Percentiles rank a stretch among this genome's conserved stretches.
Conservation (phyloP, 2,888 invertebrate species). For the Eurytoma californica region DNA sequence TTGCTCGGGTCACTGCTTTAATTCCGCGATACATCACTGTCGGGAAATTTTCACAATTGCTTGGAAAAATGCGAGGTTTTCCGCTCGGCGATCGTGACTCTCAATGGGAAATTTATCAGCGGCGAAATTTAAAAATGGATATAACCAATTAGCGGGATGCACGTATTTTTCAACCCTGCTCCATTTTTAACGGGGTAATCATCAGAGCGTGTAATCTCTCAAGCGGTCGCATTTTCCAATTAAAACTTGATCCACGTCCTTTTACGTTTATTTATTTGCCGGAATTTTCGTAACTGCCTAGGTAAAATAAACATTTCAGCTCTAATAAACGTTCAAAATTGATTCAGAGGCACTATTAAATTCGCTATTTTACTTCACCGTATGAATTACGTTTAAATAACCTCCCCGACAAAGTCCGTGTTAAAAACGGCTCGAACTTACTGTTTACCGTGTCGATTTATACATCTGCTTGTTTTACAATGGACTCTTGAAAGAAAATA, state of each 20-base stretch:
- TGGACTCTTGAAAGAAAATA: too few relatives aligned
- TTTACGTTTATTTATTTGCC: too few relatives aligned
- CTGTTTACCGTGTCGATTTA: too few relatives aligned
- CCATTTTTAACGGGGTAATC: not conserved
- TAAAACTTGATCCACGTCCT: not conserved
- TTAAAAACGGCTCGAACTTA: too few relatives aligned
- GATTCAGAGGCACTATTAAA: too few relatives aligned
- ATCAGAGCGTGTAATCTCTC: not conserved
- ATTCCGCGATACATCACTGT: constrained; percentile 39
- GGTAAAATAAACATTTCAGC: too few relatives aligned
- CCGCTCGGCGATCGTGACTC: constrained; percentile 4
- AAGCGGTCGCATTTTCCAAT: not conserved
- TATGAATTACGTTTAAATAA: too few relatives aligned
- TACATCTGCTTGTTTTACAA: too few relatives aligned
- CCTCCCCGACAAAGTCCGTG: too few relatives aligned
- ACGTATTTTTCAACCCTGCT: not conserved
- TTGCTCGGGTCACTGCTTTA: constrained; percentile 44
- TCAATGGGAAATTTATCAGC: constrained; percentile 33
- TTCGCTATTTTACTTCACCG: too few relatives aligned
- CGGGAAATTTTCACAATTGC: constrained; percentile 39
- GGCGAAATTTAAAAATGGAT: constrained; percentile 10
- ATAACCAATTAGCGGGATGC: constrained; percentile 5
- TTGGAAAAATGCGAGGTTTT: constrained; percentile 37
- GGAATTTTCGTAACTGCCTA: too few relatives aligned
- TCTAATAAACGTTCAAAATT: too few relatives aligned